Conservation (phyloP, 2,888 invertebrate genomes). For the Galeopsomyia nigrocyanea region DNA sequence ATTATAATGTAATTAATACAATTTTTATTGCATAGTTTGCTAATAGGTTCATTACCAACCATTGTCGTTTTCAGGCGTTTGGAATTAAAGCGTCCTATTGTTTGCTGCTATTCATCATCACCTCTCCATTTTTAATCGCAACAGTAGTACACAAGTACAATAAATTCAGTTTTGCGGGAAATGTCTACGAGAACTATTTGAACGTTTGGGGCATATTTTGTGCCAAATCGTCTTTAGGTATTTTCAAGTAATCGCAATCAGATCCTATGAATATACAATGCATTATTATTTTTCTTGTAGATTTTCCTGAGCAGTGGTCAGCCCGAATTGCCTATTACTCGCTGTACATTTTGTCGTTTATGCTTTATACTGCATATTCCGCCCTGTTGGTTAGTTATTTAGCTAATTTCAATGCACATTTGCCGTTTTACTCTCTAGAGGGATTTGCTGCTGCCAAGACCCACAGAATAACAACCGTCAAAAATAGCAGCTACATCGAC, state of each 20-base stretch:
- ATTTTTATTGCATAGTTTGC: too few species aligned
- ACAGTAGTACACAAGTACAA: background rate
- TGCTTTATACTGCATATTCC: conserved; percentile 47
- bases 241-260: background rate
- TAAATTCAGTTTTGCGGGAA: background rate
- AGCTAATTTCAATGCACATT: conserved; percentile 41
- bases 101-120: background rate
- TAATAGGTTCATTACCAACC: background rate
- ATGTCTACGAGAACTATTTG: conserved; percentile 21
- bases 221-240: conserved; percentile 12
- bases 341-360: conserved; percentile 23
- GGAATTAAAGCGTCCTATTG: background rate
- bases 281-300: conserved; percentile 26
- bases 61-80: conserved; percentile 18
- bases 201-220: conserved; percentile 31
- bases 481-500: conserved; percentile 15
- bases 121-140: conserved; percentile 13
- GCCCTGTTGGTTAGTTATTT: conserved; percentile 52
- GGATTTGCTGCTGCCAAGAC: conserved; percentile 20
- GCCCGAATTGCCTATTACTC: conserved; percentile 45
- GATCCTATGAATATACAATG: too few species aligned
- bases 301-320: conserved; percentile 39
- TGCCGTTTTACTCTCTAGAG: conserved; percentile 47
- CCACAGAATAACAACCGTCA: conserved; percentile 17
- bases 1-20: conserved; percentile 53